phyloP scores from a whole-genome alignment of 1,140 invertebrate species.

The Whitmania pigra region DNA sequence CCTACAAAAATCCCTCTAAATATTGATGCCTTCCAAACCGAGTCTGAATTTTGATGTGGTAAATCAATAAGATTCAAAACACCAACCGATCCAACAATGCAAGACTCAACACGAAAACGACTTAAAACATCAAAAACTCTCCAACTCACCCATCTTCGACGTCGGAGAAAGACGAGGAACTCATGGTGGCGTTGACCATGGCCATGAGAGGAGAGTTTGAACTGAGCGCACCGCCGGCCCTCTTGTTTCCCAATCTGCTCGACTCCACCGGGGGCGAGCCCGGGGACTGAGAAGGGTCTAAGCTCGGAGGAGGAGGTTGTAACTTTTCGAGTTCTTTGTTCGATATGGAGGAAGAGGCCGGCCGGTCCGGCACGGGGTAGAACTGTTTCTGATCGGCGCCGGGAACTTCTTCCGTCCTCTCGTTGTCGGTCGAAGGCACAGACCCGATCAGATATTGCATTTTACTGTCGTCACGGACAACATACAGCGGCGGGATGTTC shows the following conservation, averaged over 20 bases:
- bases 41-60: too few species aligned
- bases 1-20: too few species aligned
- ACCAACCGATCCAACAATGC: too few species aligned
- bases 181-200: conserved; percentile 17
- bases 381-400: not conserved
- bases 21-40: too few species aligned
- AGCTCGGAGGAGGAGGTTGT: not conserved
- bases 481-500: not conserved
- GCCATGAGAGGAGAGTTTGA: conserved; percentile 12
- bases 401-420: not conserved
- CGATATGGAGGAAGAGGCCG: not conserved
- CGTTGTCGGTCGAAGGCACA: conserved; percentile 1
- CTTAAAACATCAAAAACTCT: too few species aligned
- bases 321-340: conserved; percentile 4
- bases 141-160: conserved; percentile 7
- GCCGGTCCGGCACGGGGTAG: too few species aligned
- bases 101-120: too few species aligned
- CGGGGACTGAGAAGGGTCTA: not conserved
- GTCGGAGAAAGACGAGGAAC: conserved; percentile 14
- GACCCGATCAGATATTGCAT: not conserved
- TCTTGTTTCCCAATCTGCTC: not conserved
- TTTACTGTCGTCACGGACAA: not conserved
- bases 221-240: not conserved
- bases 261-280: not conserved
- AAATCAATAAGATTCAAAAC: too few species aligned